Percentiles rank a stretch among this genome's conserved stretches.
phyloP scores from a whole-genome alignment of 2,888 invertebrate genomes.

The Drosophila subsilvestris region DNA sequence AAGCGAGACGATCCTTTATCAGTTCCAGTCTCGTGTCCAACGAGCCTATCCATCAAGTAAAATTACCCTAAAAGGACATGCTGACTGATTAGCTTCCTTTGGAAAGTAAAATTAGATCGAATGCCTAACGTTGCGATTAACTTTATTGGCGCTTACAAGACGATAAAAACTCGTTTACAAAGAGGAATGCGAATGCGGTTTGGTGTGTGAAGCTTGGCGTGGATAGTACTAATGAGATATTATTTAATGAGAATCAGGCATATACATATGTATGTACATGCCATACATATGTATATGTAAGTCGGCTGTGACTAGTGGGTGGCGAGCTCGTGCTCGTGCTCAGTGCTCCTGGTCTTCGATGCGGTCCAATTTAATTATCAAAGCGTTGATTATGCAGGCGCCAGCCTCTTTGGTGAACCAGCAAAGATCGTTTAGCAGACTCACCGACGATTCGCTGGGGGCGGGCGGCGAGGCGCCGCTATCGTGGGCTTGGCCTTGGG shows the following conservation, averaged over 20 bases:
- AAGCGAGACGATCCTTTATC: too few species aligned
- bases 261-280: not conserved
- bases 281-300: not conserved
- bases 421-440: constrained; percentile 81
- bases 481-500: constrained; percentile 11
- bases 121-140: constrained; percentile 46
- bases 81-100: not conserved
- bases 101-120: not conserved
- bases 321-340: constrained; percentile 3
- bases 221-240: constrained; percentile 22
- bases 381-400: constrained; percentile 83
- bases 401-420: constrained; percentile 85
- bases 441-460: constrained; percentile 66
- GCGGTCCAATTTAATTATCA: constrained; percentile 82
- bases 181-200: constrained; percentile 52
- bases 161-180: constrained; percentile 56
- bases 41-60: too few species aligned
- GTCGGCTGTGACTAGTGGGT: constrained; percentile 56
- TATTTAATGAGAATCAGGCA: constrained; percentile 5
- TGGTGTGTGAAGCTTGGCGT: constrained; percentile 38
- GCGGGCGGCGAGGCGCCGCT: constrained; percentile 18
- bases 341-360: constrained; percentile 53
- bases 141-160: constrained; percentile 47
- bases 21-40: too few species aligned
- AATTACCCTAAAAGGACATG: too few species aligned